phyloP scores from a whole-genome alignment of 2,113 vertebrate genomes.

The Xiphophorus couchianus region DNA sequence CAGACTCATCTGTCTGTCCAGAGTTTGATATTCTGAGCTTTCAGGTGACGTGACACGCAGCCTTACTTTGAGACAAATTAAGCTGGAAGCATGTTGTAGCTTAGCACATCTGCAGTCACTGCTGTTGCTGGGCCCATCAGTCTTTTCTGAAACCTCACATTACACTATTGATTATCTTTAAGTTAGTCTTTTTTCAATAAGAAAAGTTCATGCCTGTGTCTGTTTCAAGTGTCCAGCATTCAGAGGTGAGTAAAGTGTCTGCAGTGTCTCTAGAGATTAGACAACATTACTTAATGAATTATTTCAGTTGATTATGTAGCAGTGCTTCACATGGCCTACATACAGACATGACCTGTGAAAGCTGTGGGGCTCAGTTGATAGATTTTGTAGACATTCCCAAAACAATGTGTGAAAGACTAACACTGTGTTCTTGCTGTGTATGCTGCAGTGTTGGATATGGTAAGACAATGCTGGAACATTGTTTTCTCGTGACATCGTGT shows the following conservation, averaged over 20 bases:
- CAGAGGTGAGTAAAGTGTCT: background rate
- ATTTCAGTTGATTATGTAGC: background rate
- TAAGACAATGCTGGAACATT: too few species aligned
- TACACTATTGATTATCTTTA: background rate
- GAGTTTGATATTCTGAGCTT: background rate
- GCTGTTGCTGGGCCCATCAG: background rate
- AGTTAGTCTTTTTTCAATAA: too few species aligned
- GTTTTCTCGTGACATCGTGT: too few species aligned
- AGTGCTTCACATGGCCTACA: background rate
- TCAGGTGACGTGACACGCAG: background rate
- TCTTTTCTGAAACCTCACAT: background rate
- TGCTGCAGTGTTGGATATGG: background rate
- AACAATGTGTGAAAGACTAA: background rate
- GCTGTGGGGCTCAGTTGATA: background rate
- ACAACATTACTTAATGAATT: background rate
- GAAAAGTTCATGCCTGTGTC: background rate
- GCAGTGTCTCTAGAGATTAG: background rate
- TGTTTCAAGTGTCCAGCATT: background rate
- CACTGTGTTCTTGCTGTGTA: background rate
- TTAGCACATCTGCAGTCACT: slow-evolving; percentile 11
- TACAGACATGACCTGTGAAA: background rate
- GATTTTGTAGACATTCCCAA: background rate
- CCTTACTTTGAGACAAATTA: background rate
- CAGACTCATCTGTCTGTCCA: slow-evolving; percentile 7
- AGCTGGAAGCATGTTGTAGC: slow-evolving; percentile 10